These are phyloP conservation scores for Poeciliopsis occidentalis DNA, from an alignment of 2,113 vertebrate species.

Conservation along the genomic window DNA sequence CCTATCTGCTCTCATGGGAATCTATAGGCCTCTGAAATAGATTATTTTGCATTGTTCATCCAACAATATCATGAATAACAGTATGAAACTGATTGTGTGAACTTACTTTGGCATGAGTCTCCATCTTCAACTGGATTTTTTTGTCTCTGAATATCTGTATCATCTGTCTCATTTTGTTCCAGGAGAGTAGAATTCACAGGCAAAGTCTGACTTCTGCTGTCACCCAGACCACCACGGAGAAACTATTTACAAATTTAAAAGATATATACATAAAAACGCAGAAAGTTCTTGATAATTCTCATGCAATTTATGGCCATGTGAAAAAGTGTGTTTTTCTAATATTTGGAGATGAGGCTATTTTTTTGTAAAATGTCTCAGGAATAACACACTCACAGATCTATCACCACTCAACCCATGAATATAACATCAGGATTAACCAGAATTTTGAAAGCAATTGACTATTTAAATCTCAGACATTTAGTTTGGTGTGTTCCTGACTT, in stretches of 20 bases:
- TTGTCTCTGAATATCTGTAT: constrained; percentile 62
- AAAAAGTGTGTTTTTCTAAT: too few species aligned
- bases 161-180: constrained; percentile 80
- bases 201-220: constrained; percentile 84
- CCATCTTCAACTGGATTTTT: constrained; percentile 73
- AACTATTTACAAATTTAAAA: constrained; percentile 9
- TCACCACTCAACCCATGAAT: too few species aligned
- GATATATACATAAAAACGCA: not conserved
- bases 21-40: constrained; percentile 10
- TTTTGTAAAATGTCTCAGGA: too few species aligned
- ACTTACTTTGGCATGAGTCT: constrained; percentile 82
- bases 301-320: too few species aligned
- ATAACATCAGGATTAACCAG: too few species aligned
- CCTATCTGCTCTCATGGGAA: constrained; percentile 34
- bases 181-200: constrained; percentile 82
- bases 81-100: constrained; percentile 13
- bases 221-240: constrained; percentile 72
- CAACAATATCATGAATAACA: constrained; percentile 11
- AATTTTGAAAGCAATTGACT: too few species aligned
- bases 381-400: too few species aligned
- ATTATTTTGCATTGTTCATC: constrained; percentile 17
- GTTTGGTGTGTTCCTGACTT: too few species aligned
- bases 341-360: too few species aligned
- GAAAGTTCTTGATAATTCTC: too few species aligned
- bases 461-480: too few species aligned